Conservation (phyloP, 2,888 invertebrate species). For the Drosophila bunnanda region DNA sequence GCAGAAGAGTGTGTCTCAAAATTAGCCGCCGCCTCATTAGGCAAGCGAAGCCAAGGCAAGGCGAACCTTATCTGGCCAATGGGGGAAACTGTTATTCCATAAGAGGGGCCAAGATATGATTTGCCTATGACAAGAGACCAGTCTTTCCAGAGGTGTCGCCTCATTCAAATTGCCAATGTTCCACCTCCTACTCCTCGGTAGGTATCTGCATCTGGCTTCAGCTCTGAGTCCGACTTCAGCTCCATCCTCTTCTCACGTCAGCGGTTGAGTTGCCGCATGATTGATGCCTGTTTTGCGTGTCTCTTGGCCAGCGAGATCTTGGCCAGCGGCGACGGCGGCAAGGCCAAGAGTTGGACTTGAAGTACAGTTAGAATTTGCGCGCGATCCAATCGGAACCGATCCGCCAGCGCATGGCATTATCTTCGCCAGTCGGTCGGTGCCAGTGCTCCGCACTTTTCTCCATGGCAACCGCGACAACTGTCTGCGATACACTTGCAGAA, state of each 20-base stretch:
- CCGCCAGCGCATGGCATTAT: conserved; percentile 44
- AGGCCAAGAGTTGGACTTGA: conserved; percentile 56
- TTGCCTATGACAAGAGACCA: conserved; percentile 70
- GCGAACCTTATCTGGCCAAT: conserved; percentile 39
- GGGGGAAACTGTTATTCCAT: conserved; percentile 35
- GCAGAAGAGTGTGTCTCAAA: conserved; percentile 47
- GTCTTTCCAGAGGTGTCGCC: conserved; percentile 67
- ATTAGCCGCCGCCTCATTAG: conserved; percentile 74
- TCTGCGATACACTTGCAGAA: conserved; percentile 20
- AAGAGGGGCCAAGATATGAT: conserved; percentile 60
- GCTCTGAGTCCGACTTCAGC: neutral
- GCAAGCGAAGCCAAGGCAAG: conserved; percentile 15
- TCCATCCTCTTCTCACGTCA: conserved; percentile 37
- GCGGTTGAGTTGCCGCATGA: conserved; percentile 70
- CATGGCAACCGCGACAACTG: conserved; percentile 33
- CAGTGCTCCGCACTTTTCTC: conserved; percentile 17
- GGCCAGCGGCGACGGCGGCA: conserved; percentile 61
- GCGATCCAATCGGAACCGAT: conserved; percentile 44
- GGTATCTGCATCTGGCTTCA: neutral
- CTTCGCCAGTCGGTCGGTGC: conserved; percentile 10
- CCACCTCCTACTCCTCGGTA: conserved; percentile 26
- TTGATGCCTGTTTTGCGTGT: conserved; percentile 80
- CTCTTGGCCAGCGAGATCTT: conserved; percentile 37
- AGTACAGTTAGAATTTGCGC: conserved; percentile 36
- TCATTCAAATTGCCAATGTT: conserved; percentile 59